phyloP scores from a whole-genome alignment of 2,113 vertebrate species.

The Nematolebias whitei region DNA sequence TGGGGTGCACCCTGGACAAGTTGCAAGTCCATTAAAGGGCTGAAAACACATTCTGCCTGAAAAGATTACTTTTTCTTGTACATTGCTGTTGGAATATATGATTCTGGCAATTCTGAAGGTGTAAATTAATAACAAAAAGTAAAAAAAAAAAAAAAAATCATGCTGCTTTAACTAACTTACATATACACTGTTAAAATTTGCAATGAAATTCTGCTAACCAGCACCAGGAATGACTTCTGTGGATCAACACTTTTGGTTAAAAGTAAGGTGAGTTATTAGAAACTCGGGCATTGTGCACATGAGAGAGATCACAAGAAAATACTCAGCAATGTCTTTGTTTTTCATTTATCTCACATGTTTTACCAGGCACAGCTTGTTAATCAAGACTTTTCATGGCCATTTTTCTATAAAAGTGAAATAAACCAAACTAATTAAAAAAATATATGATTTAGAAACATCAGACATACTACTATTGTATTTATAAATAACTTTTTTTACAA shows the following conservation, averaged over 20 bases:
- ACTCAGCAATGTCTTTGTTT: slow-evolving; percentile 40
- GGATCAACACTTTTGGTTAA: slow-evolving; percentile 15
- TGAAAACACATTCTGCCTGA: slow-evolving; percentile 19
- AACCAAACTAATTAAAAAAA: not conserved
- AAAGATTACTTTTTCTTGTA: slow-evolving; percentile 32
- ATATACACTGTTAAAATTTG: slow-evolving; percentile 27
- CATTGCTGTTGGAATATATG: slow-evolving; percentile 25
- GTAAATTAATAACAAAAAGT: slow-evolving; percentile 34
- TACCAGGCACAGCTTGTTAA: slow-evolving; percentile 36
- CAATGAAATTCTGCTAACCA: slow-evolving; percentile 26
- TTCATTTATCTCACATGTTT: slow-evolving; percentile 32
- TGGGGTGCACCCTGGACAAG: no score
- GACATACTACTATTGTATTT: slow-evolving; percentile 1
- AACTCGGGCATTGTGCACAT: not conserved
- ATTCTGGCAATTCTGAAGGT: slow-evolving; percentile 27
- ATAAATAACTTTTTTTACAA: slow-evolving; percentile 10
- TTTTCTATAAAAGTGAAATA: slow-evolving; percentile 14
- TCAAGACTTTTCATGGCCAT: slow-evolving; percentile 12
- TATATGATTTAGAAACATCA: slow-evolving; percentile 4
- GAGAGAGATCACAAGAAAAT: slow-evolving; percentile 4
- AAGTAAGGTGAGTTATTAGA: slow-evolving; percentile 12
- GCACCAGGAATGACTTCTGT: slow-evolving; percentile 44
- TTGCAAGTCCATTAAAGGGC: no score
- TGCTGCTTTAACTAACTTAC: slow-evolving; percentile 58
- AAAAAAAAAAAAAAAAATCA: slow-evolving; percentile 18